phyloP scores from a whole-genome alignment of 2,888 invertebrate genomes.

The Himalopsyche japonica region DNA sequence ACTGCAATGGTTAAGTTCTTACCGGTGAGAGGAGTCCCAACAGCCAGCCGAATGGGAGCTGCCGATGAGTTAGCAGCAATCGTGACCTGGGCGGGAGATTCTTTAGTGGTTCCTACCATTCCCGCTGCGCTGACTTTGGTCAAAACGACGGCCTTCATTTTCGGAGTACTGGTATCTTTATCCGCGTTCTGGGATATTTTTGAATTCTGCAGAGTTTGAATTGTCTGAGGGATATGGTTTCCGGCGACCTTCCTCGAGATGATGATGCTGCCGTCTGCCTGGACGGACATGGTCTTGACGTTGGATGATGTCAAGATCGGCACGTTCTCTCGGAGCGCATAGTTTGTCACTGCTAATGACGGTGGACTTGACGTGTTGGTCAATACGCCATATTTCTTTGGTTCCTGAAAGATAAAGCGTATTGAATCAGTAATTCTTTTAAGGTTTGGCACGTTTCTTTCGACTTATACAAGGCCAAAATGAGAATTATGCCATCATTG shows the following conservation, averaged over 20 bases:
- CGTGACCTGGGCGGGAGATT: too few relatives aligned
- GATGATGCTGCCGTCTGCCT: not conserved
- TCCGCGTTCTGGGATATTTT: not conserved
- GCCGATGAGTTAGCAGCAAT: not conserved
- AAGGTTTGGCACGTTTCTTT: too few relatives aligned
- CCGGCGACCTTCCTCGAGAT: not conserved
- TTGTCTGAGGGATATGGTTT: not conserved
- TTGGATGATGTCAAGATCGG: not conserved
- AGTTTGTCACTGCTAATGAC: not conserved
- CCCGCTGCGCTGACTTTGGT: not conserved
- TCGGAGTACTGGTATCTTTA: not conserved
- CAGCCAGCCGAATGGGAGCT: not conserved
- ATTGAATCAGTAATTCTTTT: too few relatives aligned
- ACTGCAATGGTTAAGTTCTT: too few relatives aligned
- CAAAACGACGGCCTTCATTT: not conserved
- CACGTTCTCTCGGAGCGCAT: not conserved
- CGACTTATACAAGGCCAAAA: too few relatives aligned
- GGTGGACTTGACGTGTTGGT: not conserved
- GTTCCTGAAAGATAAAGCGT: not conserved
- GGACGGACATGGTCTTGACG: not conserved
- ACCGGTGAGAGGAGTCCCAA: too few relatives aligned
- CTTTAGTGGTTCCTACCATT: too few relatives aligned
- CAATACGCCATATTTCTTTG: not conserved
- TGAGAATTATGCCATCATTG: too few relatives aligned
- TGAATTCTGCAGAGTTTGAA: not conserved